Evolutionary conservation across 2,888 invertebrate genomes (phyloP), one percentile per base, ranked within the genome.

Genomic region (Galerucella nymphaeae): DNA sequence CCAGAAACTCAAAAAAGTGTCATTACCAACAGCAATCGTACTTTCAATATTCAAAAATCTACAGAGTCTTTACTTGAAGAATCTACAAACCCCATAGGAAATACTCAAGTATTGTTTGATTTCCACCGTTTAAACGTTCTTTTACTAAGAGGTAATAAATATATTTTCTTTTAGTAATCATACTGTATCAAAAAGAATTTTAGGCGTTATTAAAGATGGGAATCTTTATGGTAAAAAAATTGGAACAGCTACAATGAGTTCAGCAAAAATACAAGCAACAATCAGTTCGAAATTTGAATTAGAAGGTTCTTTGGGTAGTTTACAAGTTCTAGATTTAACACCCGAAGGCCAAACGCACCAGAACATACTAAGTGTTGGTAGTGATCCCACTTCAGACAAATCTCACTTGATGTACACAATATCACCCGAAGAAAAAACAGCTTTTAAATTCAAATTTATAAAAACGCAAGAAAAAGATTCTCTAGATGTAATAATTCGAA

Each of bases 111-210:
- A 30, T 94, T 94, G 30, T 97, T 98, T 83, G 97, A 98, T 85
- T 98, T 98, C 85, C 95, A 96, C 86, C 91, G 97, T 13, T 88
- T 98, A 72, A 97, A 96, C 85, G 93, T 98, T 74, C 87, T 98
- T 71, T 88, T 98, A 77, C 88, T 98, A 76, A 90, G 97, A 73
- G 95, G 70, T 70, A 70, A 58, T 14, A 18, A 6, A 18, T 55
- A 18, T 30, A 58, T 30, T 95, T 14, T 16, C 18, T 20, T 5
- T 63, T 6, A 63, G 6, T n/a, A 20, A 13, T 14, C 30, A 6
- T 62, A 57, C 2, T 48, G 4, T 63, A n/a, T n/a, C n/a, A n/a
- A n/a, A n/a, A n/a, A n/a, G n/a, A n/a, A n/a, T 53, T 66, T 16
- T 67, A 70, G 70, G 78, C 0, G 91, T 94, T 0, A 88, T 93